Evolutionary conservation across 2,113 vertebrate genomes (phyloP).

Genomic region (Ramphastos sulfuratus): DNA sequence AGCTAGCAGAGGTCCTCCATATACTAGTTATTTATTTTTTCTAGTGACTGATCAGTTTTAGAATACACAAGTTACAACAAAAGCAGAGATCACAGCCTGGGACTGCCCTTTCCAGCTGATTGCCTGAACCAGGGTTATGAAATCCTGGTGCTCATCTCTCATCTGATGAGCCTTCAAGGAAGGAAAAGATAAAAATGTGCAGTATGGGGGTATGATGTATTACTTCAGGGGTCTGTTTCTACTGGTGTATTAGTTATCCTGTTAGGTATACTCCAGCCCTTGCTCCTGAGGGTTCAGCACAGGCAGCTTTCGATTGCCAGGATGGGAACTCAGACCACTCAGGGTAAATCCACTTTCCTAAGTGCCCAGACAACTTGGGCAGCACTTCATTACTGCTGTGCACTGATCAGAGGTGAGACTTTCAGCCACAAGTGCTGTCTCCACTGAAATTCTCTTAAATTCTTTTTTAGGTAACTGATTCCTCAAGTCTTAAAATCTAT

Average conservation of each 20-base stretch:
- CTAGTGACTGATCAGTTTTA: background rate
- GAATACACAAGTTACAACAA: background rate
- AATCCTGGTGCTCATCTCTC: background rate
- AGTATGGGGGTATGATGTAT: background rate
- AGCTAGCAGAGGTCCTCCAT: background rate
- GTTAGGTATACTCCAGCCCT: background rate
- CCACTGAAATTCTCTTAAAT: background rate
- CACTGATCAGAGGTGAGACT: background rate
- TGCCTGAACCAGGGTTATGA: background rate
- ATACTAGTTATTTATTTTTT: background rate
- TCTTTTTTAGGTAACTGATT: background rate
- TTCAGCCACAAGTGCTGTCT: background rate
- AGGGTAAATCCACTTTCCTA: background rate
- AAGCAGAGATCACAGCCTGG: background rate
- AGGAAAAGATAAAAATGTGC: background rate
- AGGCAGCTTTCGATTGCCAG: background rate
- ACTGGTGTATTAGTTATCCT: background rate
- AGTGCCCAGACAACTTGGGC: background rate
- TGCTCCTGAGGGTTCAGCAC: background rate
- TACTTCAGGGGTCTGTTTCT: background rate
- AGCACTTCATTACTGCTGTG: background rate
- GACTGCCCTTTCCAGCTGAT: background rate
- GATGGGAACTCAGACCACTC: background rate
- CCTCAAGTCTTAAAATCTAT: background rate
- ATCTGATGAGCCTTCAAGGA: background rate